These are phyloP conservation scores for Microcebus griseorufus DNA, from an alignment of 2,113 vertebrate genomes.

Conservation along the genomic window DNA sequence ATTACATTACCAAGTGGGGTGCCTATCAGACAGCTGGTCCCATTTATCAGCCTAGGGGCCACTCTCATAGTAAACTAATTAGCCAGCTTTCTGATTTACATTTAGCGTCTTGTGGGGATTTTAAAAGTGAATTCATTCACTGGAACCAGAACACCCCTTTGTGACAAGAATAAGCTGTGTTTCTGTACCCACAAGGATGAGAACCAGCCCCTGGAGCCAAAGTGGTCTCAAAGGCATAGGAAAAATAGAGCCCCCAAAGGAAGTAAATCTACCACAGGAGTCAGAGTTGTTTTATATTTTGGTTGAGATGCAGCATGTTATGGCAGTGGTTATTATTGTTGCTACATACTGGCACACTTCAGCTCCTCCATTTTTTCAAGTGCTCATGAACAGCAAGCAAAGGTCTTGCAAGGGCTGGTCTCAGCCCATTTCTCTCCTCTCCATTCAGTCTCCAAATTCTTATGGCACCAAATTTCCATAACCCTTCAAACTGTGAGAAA, in stretches of 20 bases:
- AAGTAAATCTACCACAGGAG: not conserved
- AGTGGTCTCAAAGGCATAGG: conserved; percentile 34
- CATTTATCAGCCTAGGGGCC: conserved; percentile 48
- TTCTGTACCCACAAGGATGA: conserved; percentile 38
- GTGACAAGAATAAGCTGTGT: conserved; percentile 47
- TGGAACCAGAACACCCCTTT: conserved; percentile 54
- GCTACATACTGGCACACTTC: not conserved
- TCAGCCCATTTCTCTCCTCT: not conserved
- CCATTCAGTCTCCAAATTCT: not conserved
- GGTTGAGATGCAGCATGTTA: not conserved
- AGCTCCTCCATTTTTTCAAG: not conserved
- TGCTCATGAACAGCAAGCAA: not conserved
- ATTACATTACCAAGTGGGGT: conserved; percentile 32
- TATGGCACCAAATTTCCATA: not conserved
- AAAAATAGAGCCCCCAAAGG: not conserved
- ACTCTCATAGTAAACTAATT: conserved; percentile 63
- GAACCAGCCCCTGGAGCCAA: conserved; percentile 36
- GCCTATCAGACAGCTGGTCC: conserved; percentile 43
- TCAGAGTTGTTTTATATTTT: conserved; percentile 31
- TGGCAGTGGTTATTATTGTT: not conserved
- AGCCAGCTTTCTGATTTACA: conserved; percentile 69
- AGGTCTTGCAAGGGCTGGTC: not conserved
- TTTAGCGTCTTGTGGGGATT: conserved; percentile 45
- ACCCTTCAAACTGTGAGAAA: not conserved
- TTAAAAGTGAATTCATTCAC: conserved; percentile 54